Conservation (phyloP, 2,113 vertebrate genomes). For the Pristiophorus japonicus region DNA sequence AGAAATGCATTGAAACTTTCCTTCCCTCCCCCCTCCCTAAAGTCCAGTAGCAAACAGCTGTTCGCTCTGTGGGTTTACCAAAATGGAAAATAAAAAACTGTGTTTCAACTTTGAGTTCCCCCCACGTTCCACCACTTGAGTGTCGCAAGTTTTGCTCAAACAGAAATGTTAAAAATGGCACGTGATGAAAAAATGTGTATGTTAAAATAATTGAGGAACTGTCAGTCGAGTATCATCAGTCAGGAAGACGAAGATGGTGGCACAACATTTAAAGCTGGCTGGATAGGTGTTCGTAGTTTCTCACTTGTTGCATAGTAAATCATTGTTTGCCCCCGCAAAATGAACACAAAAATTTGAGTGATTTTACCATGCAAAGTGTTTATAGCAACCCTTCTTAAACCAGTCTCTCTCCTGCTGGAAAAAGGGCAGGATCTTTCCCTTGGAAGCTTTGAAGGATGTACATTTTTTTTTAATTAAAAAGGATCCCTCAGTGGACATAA, state of each 20-base stretch:
- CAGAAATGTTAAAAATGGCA: conserved; percentile 62
- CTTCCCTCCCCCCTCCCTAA: neutral
- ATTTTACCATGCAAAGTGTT: conserved; percentile 57
- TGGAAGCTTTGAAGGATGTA: conserved; percentile 50
- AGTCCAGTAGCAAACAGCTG: conserved; percentile 31
- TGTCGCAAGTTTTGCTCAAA: conserved; percentile 69
- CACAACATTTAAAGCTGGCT: conserved; percentile 59
- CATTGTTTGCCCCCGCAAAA: conserved; percentile 58
- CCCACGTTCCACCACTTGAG: conserved; percentile 58
- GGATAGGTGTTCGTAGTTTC: conserved; percentile 54
- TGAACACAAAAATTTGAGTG: conserved; percentile 55
- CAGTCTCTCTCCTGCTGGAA: conserved; percentile 47
- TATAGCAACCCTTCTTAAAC: neutral
- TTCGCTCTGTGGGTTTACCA: conserved; percentile 65
- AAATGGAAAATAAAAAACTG: conserved; percentile 70
- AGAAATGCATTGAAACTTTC: conserved; percentile 11
- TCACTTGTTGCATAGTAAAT: conserved; percentile 88
- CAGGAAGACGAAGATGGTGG: conserved; percentile 72
- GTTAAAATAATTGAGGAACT: conserved; percentile 49
- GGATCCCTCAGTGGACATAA: conserved; percentile 52
- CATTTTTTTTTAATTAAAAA: conserved; percentile 41
- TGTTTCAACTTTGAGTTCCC: conserved; percentile 58
- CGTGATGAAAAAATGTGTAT: conserved; percentile 56
- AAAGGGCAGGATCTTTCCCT: conserved; percentile 51
- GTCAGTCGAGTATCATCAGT: conserved; percentile 51